These are phyloP conservation scores for Abrostola tripartita DNA, from an alignment of 2,888 invertebrate species.

Conservation along the genomic window DNA sequence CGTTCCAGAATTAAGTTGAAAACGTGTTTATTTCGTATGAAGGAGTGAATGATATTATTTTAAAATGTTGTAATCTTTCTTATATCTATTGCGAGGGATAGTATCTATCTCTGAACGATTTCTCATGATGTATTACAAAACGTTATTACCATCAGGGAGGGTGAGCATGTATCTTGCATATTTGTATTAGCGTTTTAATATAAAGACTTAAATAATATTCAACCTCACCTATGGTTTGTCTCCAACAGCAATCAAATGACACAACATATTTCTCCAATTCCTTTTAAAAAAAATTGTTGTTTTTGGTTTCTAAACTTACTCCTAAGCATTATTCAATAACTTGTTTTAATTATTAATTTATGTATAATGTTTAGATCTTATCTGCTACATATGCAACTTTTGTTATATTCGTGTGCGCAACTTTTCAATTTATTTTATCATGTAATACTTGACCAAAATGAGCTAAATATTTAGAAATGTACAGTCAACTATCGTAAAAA, in stretches of 20 bases:
- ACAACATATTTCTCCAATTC: constrained; percentile 25
- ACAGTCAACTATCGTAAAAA: constrained; percentile 26
- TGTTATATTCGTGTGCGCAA: constrained; percentile 12
- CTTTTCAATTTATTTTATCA: constrained; percentile 30
- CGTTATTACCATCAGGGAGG: constrained; percentile 8
- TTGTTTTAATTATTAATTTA: not conserved
- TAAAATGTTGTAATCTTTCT: constrained; percentile 34
- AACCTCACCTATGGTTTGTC: not conserved
- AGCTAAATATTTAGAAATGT: constrained; percentile 37
- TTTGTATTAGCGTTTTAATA: not conserved
- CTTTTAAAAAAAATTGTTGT: constrained; percentile 7
- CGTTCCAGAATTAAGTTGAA: constrained; percentile 15
- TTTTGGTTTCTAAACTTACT: too few relatives aligned
- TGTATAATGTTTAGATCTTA: constrained; percentile 4
- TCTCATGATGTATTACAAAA: constrained; percentile 18
- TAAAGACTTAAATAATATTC: constrained; percentile 20
- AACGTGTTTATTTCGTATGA: constrained; percentile 31
- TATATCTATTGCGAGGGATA: constrained; percentile 40
- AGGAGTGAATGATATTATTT: constrained; percentile 49
- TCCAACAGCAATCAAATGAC: too few relatives aligned
- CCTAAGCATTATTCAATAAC: not conserved
- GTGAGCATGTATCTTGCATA: not conserved
- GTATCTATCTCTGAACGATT: constrained; percentile 53
- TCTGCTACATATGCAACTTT: constrained; percentile 17
- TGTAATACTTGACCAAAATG: constrained; percentile 48